Percentiles rank a stretch among this genome's conserved stretches.
Conservation (phyloP, 2,113 vertebrate genomes). For the Perca flavescens region DNA sequence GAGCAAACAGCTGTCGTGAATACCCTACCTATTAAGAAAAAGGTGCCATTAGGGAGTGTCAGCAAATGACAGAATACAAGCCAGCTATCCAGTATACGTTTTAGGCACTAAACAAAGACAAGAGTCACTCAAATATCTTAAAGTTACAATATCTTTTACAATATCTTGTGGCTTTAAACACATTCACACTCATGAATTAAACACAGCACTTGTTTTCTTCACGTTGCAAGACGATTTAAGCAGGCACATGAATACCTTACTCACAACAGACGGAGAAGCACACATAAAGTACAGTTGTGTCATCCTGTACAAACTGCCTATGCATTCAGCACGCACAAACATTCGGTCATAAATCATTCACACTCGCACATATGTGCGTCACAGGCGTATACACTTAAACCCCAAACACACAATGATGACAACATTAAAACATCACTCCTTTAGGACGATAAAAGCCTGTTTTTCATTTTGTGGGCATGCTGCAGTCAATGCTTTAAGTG, state of each 20-base stretch:
- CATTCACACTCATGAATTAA: constrained; percentile 64
- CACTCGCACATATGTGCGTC: constrained; percentile 23
- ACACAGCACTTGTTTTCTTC: constrained; percentile 52
- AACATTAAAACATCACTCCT: constrained; percentile 60
- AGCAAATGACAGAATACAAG: constrained; percentile 49
- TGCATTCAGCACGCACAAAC: constrained; percentile 52
- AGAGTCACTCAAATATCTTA: constrained; percentile 61
- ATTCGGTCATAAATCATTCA: constrained; percentile 27
- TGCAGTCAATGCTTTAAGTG: constrained; percentile 65
- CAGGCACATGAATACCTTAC: constrained; percentile 73
- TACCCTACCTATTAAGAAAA: constrained; percentile 48
- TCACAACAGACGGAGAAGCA: constrained; percentile 57
- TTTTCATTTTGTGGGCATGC: constrained; percentile 70
- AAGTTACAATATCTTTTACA: constrained; percentile 58
- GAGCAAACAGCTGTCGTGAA: constrained; percentile 39
- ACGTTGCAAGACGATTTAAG: constrained; percentile 59
- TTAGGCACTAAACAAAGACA: constrained; percentile 76
- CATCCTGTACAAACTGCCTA: constrained; percentile 55
- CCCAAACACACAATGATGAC: constrained; percentile 30
- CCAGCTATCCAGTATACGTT: constrained; percentile 52
- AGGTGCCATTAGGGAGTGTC: constrained; percentile 56
- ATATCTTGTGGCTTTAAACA: constrained; percentile 61
- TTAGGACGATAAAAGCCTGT: constrained; percentile 60
- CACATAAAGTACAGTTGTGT: constrained; percentile 30
- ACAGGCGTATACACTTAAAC: constrained; percentile 22